Base-by-base conservation (phyloP, 2,113 vertebrate genomes). In the Rallus limicola region DNA sequence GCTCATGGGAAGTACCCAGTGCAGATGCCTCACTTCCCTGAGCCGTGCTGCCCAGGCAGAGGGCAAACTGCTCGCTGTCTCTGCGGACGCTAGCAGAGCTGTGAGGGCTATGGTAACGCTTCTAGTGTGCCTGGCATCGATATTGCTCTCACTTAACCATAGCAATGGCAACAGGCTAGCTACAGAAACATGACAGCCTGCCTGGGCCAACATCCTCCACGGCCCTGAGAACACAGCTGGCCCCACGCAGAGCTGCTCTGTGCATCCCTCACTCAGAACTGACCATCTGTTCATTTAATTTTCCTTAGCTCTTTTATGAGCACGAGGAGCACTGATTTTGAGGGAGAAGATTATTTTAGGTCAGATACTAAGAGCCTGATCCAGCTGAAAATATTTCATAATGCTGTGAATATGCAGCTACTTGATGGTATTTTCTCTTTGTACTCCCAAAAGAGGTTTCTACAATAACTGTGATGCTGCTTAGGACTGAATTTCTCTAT, bases 151-250 rank as follows among this genome's bases (percentile, higher is more conserved):
- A 26, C 19, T 29, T 9, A 36, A 10, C 33, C n/a, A 23, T 16
- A 56, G 4, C 18, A 53, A 29, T 3, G 33, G 76, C 34, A 38
- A 23, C 60, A 67, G 46, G 16, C 19, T 12, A 13, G 13, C 52
- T 24, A 9, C 38, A 38, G 82, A 10, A 23, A 25, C 1, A 5
- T 14, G 42, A 12, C 24, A 26, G 31, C 7, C 67, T 60, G 25
- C n/a, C 83, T 55, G 68, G 28, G 77, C 69, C 76, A 21, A 7
- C 3, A 11, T 3, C 8, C 36, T 17, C 25, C 8, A 10, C 0
- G 0, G 33, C 31, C 82, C 44, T 40, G 36, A 6, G 40, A 33
- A 2, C 6, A 4, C 0, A 0, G 40, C 86, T 72, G 62, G 42
- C 80, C 67, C 44, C 5, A 0, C 4, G 68, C 48, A 76, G 72